Evolutionary conservation across 23 tunicate species (phyloP), one percentile per base, ranked within the genome.

Genomic region (Styela clava): DNA sequence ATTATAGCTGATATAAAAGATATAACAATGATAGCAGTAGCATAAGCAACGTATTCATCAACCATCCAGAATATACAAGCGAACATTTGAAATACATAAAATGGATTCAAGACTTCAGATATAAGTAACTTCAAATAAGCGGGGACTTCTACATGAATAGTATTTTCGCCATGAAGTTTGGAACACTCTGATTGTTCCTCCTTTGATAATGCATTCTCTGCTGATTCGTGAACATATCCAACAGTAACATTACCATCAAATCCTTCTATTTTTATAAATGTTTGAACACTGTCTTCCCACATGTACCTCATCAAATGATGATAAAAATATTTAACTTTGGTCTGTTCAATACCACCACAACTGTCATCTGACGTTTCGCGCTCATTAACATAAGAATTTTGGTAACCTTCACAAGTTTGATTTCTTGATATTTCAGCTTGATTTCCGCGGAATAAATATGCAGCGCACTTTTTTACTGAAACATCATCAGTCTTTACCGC

Each of bases 21-120:
- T 3, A 85, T 74, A 64, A 87, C 35, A 19, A 87, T 37, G 34
- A 92, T 92, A 22, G 91, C 83, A 16, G 86, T 74, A 25, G 97
- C 97, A 61, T 92, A 92, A 34, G 73, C 63, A 30, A 62, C 61
- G 73, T 92, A 92, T 68, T 92, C 91, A 74, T 92, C 97, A 20
- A 83, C 61, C 77, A 79, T 36, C 97, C 97, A 92, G 33, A 92
- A 92, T 23, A 78, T 79, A 24, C 82, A 82, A 0, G 97, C 88
- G 61, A 87, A 86, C 28, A 87, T 69, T 87, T 92, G 97, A 71
- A 92, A 92, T 25, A 92, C 80, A 69, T 92, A 92, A 35, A 92
- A 92, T 19, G 97, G 97, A 71, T 92, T 92, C 64, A 92, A 79
- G 29, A 92, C 82, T 74, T 92, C 97, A 28, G 78, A 33, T 2